Evolutionary conservation across 2,113 vertebrate genomes (phyloP).

Genomic region (Heloderma charlesbogerti): DNA sequence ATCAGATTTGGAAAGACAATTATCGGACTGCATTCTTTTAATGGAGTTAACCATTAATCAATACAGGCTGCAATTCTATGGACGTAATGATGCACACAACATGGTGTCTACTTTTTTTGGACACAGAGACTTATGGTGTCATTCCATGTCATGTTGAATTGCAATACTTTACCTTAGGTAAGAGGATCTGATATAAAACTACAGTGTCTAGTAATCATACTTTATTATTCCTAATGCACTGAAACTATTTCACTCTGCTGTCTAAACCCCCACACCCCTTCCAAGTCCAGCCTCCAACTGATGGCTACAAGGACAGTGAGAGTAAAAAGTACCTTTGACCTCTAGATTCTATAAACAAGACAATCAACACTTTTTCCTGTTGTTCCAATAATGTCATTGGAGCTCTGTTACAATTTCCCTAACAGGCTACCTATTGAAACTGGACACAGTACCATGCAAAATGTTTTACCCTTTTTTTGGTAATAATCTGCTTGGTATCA

Average conservation of each 20-base stretch:
- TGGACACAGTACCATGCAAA: slow-evolving; percentile 14
- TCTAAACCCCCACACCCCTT: not conserved
- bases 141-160: not conserved
- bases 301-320: not conserved
- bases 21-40: not conserved
- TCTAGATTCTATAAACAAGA: not conserved
- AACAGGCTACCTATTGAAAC: not conserved
- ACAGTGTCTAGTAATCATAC: not conserved
- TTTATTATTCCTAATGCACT: slow-evolving; percentile 55
- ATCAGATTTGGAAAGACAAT: slow-evolving; percentile 26
- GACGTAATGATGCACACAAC: not conserved
- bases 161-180: slow-evolving; percentile 26
- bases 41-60: not conserved
- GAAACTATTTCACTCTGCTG: not conserved
- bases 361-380: not conserved
- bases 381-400: slow-evolving; percentile 12
- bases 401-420: slow-evolving; percentile 13
- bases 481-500: slow-evolving; percentile 9
- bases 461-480: not conserved
- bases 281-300: not conserved
- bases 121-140: not conserved
- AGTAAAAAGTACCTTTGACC: slow-evolving; percentile 46
- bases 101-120: not conserved
- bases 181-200: slow-evolving; percentile 29
- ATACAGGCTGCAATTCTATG: not conserved